Percentiles rank a stretch among this genome's conserved stretches.
phyloP scores from a whole-genome alignment of 2,113 vertebrate species.

The Neoarius graeffei region DNA sequence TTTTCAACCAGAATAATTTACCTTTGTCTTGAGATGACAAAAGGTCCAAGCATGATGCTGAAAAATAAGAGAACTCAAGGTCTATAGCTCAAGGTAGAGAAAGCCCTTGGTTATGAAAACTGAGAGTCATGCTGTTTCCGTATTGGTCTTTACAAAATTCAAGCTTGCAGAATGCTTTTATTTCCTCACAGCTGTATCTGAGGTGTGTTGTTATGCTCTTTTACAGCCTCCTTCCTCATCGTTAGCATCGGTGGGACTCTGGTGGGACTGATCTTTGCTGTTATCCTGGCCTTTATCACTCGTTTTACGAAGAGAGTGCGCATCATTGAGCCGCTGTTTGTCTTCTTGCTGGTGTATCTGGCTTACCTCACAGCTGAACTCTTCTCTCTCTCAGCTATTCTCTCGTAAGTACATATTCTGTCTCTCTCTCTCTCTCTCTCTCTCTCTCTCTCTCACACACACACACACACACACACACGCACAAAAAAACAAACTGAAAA shows the following conservation, averaged over 20 bases:
- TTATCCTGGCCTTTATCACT: slow-evolving; percentile 89
- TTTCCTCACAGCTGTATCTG: not conserved
- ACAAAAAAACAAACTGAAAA: not conserved
- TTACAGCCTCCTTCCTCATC: slow-evolving; percentile 89
- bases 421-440: not conserved
- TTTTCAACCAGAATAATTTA: not conserved
- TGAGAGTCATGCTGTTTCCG: not conserved
- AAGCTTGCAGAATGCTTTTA: too few relatives aligned
- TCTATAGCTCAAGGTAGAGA: not conserved
- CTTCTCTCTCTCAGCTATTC: slow-evolving; percentile 90
- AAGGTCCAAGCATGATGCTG: not conserved
- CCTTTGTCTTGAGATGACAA: slow-evolving; percentile 7
- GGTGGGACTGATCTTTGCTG: slow-evolving; percentile 91
- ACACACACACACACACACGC: not conserved
- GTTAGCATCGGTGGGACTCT: slow-evolving; percentile 92
- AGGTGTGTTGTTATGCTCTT: not conserved
- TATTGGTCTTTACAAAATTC: not conserved
- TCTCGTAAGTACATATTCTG: slow-evolving; percentile 83
- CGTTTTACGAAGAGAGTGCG: slow-evolving; percentile 96
- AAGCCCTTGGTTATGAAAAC: not conserved
- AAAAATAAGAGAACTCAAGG: not conserved
- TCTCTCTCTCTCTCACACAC: not conserved
- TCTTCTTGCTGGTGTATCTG: slow-evolving; percentile 93
- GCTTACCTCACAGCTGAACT: slow-evolving; percentile 95
- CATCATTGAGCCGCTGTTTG: slow-evolving; percentile 93